Evolutionary conservation across 2,888 invertebrate species (phyloP), one percentile per base, ranked within the genome.

Genomic region (Octodonta nipae): DNA sequence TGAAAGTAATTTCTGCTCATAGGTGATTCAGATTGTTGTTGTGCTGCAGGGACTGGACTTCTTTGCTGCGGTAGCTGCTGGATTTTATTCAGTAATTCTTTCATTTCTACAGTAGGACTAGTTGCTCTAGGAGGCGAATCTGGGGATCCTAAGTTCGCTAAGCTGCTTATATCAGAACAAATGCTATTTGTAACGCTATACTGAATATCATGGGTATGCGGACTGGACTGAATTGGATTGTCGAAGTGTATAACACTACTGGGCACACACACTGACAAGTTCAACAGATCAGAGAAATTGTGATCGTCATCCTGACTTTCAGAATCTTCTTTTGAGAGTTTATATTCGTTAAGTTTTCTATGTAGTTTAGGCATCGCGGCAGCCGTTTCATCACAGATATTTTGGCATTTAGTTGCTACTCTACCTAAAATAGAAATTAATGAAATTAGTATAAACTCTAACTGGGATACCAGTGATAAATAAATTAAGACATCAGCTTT

Each of bases 71-170:
- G 77, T 58, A 66, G 67, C 55, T 79, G 75, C 43, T 78, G 74
- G 37, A 83, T 77, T 60, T 77, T 76, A 47, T 76, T 73, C 34
- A 81, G 67, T 14, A 83, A 68, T 46, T 83, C 82, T 30, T 74
- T 69, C 41, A 81, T 75, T 52, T 78, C 78, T 43, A 75, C 68
- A 7, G 82, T 83, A 4, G 85, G 85, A 52, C 82, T 83, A n/a
- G 83, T 85, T 2, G 83, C 80, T 46, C 77, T 72, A 0, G 84
- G 84, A 0, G 85, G 84, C 1, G 85, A 84, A 43, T 71, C 73
- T 15, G 75, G 75, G 5, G 76, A 75, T 28, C 73, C 75, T 36
- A 70, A 55, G 51, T 77, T 77, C 5, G 73, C 73, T 44, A 78
- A 58, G 55, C 78, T 78, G 50, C 78, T 78, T 35, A 78, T 72